Percentiles rank a stretch among this genome's conserved stretches.
Evolutionary conservation across 2,797 vertebrate genomes (phyloP).

Genomic region (Arrhamphus sclerolepis): DNA sequence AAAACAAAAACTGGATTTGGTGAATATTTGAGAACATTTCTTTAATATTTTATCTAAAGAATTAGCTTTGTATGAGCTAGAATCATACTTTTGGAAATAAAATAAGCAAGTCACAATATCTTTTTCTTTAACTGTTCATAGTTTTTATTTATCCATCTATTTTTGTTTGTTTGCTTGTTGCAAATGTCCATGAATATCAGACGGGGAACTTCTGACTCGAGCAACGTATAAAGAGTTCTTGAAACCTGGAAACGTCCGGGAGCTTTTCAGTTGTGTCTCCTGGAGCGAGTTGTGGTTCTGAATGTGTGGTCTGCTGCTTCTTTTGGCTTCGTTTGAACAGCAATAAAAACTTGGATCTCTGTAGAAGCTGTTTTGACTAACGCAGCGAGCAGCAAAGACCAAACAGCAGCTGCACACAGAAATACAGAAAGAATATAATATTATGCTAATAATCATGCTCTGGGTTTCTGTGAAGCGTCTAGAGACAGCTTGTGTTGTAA

Average conservation of each 20-base stretch:
- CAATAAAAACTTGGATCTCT: constrained; percentile 37
- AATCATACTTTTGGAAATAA: too few species aligned
- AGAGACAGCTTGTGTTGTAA: too few species aligned
- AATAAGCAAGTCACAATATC: too few species aligned
- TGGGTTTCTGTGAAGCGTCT: too few species aligned
- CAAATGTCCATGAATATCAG: too few species aligned
- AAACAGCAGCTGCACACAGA: constrained; percentile 23
- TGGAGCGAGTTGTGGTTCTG: constrained; percentile 21
- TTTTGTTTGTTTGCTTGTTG: background rate
- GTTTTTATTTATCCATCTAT: background rate
- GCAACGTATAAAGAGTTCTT: background rate
- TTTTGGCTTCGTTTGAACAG: constrained; percentile 28
- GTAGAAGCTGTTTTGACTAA: background rate
- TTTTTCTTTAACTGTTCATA: too few species aligned
- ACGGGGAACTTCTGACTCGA: background rate
- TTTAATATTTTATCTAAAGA: too few species aligned
- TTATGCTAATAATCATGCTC: too few species aligned
- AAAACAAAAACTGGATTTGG: too few species aligned
- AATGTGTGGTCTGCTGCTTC: constrained; percentile 31
- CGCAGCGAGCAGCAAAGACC: constrained; percentile 6
- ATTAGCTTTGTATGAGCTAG: too few species aligned
- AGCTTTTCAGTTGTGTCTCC: constrained; percentile 24
- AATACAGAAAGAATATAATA: background rate
- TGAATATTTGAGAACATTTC: too few species aligned
- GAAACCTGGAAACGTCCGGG: constrained; percentile 30